A percentile compares a stretch with the other conserved stretches of the same genome.
phyloP scores from a whole-genome alignment of 2,797 vertebrate species.

The Prionace glauca region DNA sequence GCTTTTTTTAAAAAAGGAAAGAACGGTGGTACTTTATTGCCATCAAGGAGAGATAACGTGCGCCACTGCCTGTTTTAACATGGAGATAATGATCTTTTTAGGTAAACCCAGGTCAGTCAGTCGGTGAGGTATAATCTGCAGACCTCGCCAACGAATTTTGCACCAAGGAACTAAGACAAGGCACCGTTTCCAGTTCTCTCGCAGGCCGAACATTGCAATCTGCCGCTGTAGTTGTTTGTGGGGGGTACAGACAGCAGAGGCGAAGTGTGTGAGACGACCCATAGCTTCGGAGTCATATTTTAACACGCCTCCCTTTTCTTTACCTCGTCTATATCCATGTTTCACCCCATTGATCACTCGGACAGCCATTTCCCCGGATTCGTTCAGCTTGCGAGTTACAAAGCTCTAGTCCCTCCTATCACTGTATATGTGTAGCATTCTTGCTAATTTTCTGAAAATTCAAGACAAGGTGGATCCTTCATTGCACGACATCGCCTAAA shows the following conservation, averaged over 20 bases:
- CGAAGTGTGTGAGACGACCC: too few relatives aligned
- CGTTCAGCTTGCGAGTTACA: too few relatives aligned
- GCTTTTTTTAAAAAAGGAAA: constrained; percentile 43
- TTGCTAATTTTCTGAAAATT: not conserved
- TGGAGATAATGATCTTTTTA: constrained; percentile 56
- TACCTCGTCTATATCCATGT: not conserved
- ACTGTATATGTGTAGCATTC: not conserved
- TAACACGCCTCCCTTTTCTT: not conserved
- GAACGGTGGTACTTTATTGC: constrained; percentile 44
- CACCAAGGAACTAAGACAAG: not conserved
- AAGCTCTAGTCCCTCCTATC: not conserved
- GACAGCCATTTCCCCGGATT: too few relatives aligned
- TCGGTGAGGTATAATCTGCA: not conserved
- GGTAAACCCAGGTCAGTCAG: constrained; percentile 39
- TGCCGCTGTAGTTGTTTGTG: not conserved
- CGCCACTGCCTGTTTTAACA: constrained; percentile 42
- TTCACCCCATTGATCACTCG: not conserved
- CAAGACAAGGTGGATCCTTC: not conserved
- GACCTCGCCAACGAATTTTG: not conserved
- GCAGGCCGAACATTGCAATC: too few relatives aligned
- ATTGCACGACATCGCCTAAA: not conserved
- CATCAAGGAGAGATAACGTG: constrained; percentile 44
- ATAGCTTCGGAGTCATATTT: not conserved
- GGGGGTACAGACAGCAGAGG: not conserved
- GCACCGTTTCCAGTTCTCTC: too few relatives aligned